Percentiles rank a stretch among this genome's conserved stretches.
These are phyloP conservation scores for Lathronympha strigana DNA, from an alignment of 2,888 invertebrate species.

Conservation along the genomic window DNA sequence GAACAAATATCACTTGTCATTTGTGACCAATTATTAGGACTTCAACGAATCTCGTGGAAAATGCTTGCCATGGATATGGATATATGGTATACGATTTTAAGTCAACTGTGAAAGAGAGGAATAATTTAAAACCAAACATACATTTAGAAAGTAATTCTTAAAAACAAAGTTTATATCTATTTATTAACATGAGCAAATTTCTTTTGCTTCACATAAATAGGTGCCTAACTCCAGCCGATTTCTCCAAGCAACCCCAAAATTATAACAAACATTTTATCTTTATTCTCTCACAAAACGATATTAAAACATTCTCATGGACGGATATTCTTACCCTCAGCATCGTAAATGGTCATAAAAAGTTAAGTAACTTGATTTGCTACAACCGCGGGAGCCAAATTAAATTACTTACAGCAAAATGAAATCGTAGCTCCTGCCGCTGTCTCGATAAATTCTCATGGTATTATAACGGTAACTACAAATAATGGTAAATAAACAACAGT, in stretches of 20 bases:
- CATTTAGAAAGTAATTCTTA: too few species aligned
- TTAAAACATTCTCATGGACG: slow-evolving; percentile 18
- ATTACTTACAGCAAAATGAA: slow-evolving; percentile 39
- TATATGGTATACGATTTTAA: too few species aligned
- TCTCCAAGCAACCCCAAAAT: slow-evolving; percentile 8
- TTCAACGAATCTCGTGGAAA: neutral
- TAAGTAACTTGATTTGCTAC: slow-evolving; percentile 35
- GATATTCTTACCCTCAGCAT: slow-evolving; percentile 28
- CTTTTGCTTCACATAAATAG: neutral
- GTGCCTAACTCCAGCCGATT: neutral
- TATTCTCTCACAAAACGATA: slow-evolving; percentile 24
- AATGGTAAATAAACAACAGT: slow-evolving; percentile 13
- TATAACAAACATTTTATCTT: slow-evolving; percentile 15
- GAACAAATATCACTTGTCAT: slow-evolving; percentile 21
- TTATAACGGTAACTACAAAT: slow-evolving; percentile 17
- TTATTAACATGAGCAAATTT: too few species aligned
- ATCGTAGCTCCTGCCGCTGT: slow-evolving; percentile 2
- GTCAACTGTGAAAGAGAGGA: too few species aligned
- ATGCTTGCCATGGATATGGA: neutral
- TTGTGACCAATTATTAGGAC: neutral
- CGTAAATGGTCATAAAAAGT: slow-evolving; percentile 35
- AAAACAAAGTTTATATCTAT: too few species aligned
- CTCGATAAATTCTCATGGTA: slow-evolving; percentile 10
- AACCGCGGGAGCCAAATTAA: slow-evolving; percentile 36
- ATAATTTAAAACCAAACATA: too few species aligned